A percentile compares a stretch with the other conserved stretches of the same genome.
Evolutionary conservation across 2,888 invertebrate species (phyloP).

Genomic region (Leucophenga montana): DNA sequence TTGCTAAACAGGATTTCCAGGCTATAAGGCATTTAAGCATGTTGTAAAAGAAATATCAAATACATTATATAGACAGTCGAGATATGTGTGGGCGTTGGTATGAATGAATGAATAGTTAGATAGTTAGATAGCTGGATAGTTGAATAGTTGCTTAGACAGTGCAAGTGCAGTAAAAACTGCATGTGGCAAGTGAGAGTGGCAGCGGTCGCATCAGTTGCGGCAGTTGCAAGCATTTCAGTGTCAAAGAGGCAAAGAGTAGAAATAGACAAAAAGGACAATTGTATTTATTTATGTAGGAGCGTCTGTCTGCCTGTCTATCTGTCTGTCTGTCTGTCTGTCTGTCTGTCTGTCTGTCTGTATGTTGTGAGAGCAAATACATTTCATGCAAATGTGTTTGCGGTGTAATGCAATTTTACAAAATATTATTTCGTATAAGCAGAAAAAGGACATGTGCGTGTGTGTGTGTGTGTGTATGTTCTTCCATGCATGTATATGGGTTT

Average conservation of each 20-base stretch:
- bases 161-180: slow-evolving; percentile 8
- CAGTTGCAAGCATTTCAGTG: slow-evolving; percentile 1
- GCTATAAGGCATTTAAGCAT: slow-evolving; percentile 54
- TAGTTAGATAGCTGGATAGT: background rate
- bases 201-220: background rate
- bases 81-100: slow-evolving; percentile 31
- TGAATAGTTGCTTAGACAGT: background rate
- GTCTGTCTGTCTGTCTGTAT: background rate
- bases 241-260: background rate
- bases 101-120: slow-evolving; percentile 25
- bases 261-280: background rate
- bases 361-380: slow-evolving; percentile 44
- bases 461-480: no score
- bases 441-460: background rate
- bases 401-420: slow-evolving; percentile 66
- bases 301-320: no score
- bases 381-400: slow-evolving; percentile 65
- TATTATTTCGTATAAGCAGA: slow-evolving; percentile 46
- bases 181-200: no score
- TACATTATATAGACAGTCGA: slow-evolving; percentile 30
- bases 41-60: slow-evolving; percentile 44
- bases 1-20: slow-evolving; percentile 63
- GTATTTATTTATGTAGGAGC: no score
- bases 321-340: background rate
- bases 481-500: no score